These are phyloP conservation scores for Tetranychus piercei DNA, from an alignment of 2,888 invertebrate genomes.

Conservation along the genomic window DNA sequence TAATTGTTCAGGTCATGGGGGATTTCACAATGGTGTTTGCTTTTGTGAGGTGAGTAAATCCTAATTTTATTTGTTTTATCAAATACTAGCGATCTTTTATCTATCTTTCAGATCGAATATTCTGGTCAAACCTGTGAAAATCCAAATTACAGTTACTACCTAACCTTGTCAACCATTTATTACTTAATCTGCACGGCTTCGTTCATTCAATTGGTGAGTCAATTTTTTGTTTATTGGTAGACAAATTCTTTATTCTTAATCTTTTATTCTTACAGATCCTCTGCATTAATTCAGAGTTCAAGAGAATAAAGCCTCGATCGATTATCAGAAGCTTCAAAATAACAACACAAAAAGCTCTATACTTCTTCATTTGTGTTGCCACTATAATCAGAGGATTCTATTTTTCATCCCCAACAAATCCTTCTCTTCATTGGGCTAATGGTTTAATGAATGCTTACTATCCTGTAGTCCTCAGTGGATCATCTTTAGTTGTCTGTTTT, in stretches of 20 bases:
- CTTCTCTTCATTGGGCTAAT: conserved; percentile 55
- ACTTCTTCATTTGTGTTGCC: conserved; percentile 67
- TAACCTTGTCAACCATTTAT: conserved; percentile 47
- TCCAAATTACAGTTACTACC: conserved; percentile 59
- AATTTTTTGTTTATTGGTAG: no score
- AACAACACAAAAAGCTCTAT: conserved; percentile 72
- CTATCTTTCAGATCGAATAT: conserved; percentile 42
- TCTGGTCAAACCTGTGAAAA: conserved; percentile 63
- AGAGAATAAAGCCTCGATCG: conserved; percentile 60
- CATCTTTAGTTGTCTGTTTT: conserved; percentile 74
- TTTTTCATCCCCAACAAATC: conserved; percentile 62
- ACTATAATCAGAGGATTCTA: conserved; percentile 67
- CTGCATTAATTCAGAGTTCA: conserved; percentile 33
- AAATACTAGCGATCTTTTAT: neutral
- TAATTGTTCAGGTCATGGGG: conserved; percentile 71
- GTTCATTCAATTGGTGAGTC: conserved; percentile 54
- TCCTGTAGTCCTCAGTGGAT: conserved; percentile 66
- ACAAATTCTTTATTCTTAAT: neutral
- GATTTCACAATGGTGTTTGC: conserved; percentile 76
- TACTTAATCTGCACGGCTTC: conserved; percentile 64
- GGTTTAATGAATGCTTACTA: conserved; percentile 74
- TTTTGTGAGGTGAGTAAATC: conserved; percentile 56
- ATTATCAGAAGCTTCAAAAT: conserved; percentile 61
- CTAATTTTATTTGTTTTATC: neutral
- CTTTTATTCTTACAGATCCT: conserved; percentile 23